Base-by-base conservation (phyloP, 2,888 invertebrate species). In the Hirtodrosophila duncani region DNA sequence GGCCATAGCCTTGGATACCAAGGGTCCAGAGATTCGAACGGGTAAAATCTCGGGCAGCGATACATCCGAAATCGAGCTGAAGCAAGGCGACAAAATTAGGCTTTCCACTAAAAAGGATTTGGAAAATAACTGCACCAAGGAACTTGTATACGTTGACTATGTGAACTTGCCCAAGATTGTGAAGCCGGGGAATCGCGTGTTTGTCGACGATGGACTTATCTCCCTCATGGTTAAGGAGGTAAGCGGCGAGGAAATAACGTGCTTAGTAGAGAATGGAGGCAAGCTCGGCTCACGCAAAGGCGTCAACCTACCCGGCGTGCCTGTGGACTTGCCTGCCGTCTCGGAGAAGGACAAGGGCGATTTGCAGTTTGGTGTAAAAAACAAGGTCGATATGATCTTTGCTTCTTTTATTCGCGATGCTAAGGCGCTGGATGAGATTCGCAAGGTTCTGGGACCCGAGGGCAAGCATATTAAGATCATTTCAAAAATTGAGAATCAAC, bases 401-500 rank as follows among this genome's bases (percentile, higher is more conserved):
- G 98, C 98, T 0, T 98, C 98, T 0, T 99, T 99, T 88, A 97
- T 99, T 84, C 91, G 98, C 64, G 92, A 95, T 86, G 97, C 93
- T 0, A 90, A 90, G 0, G 97, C 96, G 5, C 89, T 99, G 6
- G 86, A 89, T 3, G 94, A 95, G 85, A 97, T 99, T 77, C 91
- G 97, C 43, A 86, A 88, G 30, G 91, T 97, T 69, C 90, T 98
- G 43, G 97, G 95, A 7, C 92, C 93, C 14, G 90, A 93, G 83
- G 98, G 97, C 14, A 94, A 93, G 85, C 91, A 95, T 80, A 99
- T 99, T 63, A 91, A 94, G 87, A 94, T 99, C 80, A 97, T 99
- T 82, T 94, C 99, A 55, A 99, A 99, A 88, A 97, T 99, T 81
- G 99, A 99, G 88, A 99, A 98, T 88, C 97, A 98, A 84, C 97